Evolutionary conservation across 2,888 invertebrate genomes (phyloP).

Genomic region (Phyllotreta striolata): DNA sequence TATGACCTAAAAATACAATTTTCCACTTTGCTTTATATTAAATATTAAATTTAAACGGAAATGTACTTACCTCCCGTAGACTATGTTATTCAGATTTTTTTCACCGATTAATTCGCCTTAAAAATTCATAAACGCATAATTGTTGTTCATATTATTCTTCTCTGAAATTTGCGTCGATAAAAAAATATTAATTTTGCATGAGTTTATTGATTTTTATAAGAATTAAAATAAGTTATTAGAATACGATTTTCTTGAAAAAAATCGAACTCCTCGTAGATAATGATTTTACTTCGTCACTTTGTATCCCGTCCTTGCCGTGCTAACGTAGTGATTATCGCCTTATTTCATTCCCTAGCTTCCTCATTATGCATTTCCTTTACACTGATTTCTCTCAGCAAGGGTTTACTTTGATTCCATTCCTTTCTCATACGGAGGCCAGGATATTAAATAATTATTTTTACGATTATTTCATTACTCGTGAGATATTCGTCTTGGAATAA

Average conservation of each 20-base stretch:
- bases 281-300: slow-evolving; percentile 22
- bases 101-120: too few relatives aligned
- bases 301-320: slow-evolving; percentile 45
- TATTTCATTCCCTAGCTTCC: slow-evolving; percentile 56
- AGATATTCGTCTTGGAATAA: too few relatives aligned
- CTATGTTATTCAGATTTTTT: not conserved
- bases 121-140: too few relatives aligned
- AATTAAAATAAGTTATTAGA: too few relatives aligned
- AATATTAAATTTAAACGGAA: slow-evolving; percentile 7
- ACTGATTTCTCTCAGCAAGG: slow-evolving; percentile 57
- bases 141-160: too few relatives aligned
- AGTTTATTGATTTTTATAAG: too few relatives aligned
- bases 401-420: slow-evolving; percentile 56
- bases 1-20: slow-evolving; percentile 29
- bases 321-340: slow-evolving; percentile 42
- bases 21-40: slow-evolving; percentile 5
- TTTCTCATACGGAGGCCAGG: slow-evolving; percentile 54
- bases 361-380: slow-evolving; percentile 60
- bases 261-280: too few relatives aligned
- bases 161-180: too few relatives aligned
- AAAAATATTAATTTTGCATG: too few relatives aligned
- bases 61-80: not conserved
- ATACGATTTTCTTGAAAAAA: too few relatives aligned
- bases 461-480: slow-evolving; percentile 31
- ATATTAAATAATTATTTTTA: slow-evolving; percentile 52